phyloP scores from a whole-genome alignment of 2,797 vertebrate species.

The Crenuchus spilurus region DNA sequence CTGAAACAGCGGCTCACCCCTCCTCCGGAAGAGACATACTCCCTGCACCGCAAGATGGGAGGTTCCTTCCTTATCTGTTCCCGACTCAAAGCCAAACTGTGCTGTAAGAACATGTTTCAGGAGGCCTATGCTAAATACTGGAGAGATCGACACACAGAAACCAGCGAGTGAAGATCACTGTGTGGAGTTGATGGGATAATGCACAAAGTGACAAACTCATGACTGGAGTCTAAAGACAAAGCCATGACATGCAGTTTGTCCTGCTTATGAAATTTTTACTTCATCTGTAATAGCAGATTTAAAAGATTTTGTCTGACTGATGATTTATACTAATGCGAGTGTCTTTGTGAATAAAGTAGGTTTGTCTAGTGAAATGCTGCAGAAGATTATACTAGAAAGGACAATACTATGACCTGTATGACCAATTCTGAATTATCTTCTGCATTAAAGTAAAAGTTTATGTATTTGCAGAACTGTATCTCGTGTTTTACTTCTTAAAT shows the following conservation, averaged over 20 bases:
- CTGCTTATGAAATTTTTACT: not conserved
- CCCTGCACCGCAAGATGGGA: constrained; percentile 96
- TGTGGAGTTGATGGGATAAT: not conserved
- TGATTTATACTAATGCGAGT: too few relatives aligned
- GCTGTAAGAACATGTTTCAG: constrained; percentile 90
- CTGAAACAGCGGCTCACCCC: constrained; percentile 91
- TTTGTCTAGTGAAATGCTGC: constrained; percentile 3
- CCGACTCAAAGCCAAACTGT: constrained; percentile 85
- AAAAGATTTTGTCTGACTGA: not conserved
- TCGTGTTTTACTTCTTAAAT: not conserved
- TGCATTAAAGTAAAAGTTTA: constrained; percentile 26
- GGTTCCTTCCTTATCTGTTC: constrained; percentile 98
- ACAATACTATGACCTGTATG: constrained; percentile 6
- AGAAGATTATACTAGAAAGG: not conserved
- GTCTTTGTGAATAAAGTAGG: constrained; percentile 8
- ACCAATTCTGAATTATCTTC: constrained; percentile 2
- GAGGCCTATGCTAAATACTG: constrained; percentile 85
- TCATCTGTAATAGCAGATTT: not conserved
- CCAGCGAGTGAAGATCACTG: constrained; percentile 7
- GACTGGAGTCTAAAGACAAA: not conserved
- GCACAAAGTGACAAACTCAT: not conserved
- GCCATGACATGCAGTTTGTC: not conserved
- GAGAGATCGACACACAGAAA: constrained; percentile 71
- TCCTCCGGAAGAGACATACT: constrained; percentile 95
- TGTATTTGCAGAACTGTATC: constrained; percentile 25